Conservation (phyloP, 1,140 invertebrate species). For the Drosophila repleta region DNA sequence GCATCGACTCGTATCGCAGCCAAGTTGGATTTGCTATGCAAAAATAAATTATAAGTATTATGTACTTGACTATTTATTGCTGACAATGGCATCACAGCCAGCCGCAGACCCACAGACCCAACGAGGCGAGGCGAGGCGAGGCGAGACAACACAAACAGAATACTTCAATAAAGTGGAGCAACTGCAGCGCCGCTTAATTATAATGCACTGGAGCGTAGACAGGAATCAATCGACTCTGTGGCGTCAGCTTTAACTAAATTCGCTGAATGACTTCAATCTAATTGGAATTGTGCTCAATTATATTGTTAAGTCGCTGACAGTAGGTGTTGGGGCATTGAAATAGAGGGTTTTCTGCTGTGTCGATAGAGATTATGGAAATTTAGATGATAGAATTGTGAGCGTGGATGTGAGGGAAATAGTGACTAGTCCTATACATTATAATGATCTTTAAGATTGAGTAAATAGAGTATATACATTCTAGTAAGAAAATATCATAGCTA, state of each 20-base stretch:
- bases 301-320: background rate
- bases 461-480: too few relatives aligned
- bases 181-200: constrained; percentile 71
- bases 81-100: constrained; percentile 56
- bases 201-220: constrained; percentile 47
- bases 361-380: too few relatives aligned
- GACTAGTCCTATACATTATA: too few relatives aligned
- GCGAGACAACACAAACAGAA: constrained; percentile 3
- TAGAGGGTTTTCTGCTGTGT: too few relatives aligned
- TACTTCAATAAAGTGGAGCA: constrained; percentile 49
- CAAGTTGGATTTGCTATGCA: constrained; percentile 61
- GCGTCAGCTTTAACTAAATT: constrained; percentile 59
- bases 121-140: background rate
- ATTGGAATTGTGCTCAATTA: constrained; percentile 49
- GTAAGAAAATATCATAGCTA: too few relatives aligned
- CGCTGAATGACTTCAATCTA: constrained; percentile 27
- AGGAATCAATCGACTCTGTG: constrained; percentile 52
- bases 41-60: constrained; percentile 80
- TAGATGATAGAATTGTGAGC: too few relatives aligned
- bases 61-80: constrained; percentile 80
- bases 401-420: too few relatives aligned
- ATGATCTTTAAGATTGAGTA: too few relatives aligned
- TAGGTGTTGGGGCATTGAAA: background rate
- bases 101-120: constrained; percentile 6
- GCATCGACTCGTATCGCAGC: constrained; percentile 38